Base-by-base conservation (phyloP, 2,888 invertebrate species). In the Philhelius pedissequus region DNA sequence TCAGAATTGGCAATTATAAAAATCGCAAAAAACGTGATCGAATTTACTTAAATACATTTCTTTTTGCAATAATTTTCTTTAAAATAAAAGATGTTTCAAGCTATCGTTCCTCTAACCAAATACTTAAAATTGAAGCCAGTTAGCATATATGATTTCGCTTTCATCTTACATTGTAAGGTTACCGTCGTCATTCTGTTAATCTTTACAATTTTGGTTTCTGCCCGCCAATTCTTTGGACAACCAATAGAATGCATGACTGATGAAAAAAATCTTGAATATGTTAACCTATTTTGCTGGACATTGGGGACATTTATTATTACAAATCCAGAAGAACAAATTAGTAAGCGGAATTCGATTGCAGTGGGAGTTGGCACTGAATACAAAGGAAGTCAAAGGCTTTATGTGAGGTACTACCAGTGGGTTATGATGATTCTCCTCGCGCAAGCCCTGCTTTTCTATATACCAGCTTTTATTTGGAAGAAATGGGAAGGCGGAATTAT, bases 201-300 rank as follows among this genome's bases (percentile, higher is more conserved):
- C 25, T 96, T 95, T 90, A 95, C 95, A 1, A 91, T 96, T 87
- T 90, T 97, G 87, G 94, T 97, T 52, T 95, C 96, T 25, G 94
- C 96, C 13, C 95, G 96, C 88, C 96, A 97, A 90, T 96, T 96
- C 91, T 96, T 97, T 88, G 97, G 97, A 0, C 96, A 97, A 87
- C 96, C 97, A 0, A 96, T 97, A 66, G 94, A 95, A 88, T 97
- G 97, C 90, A 93, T 94, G 89, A 92, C 92, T 6, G 92, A 93
- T 45, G 91, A 91, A 15, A 92, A 92, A 5, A 86, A 94, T 62
- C 93, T 92, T 82, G 94, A 94, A 62, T 93, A 94, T 30, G 92
- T 96, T 8, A 95, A 96, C 88, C 94, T 94, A 69, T 96, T 94
- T 90, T 96, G 96, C 91, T 96, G 96, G 96, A 95, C 96, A 84